Conservation (phyloP, 64 coral and sea anemone genomes). For the Anthopleura sola region DNA sequence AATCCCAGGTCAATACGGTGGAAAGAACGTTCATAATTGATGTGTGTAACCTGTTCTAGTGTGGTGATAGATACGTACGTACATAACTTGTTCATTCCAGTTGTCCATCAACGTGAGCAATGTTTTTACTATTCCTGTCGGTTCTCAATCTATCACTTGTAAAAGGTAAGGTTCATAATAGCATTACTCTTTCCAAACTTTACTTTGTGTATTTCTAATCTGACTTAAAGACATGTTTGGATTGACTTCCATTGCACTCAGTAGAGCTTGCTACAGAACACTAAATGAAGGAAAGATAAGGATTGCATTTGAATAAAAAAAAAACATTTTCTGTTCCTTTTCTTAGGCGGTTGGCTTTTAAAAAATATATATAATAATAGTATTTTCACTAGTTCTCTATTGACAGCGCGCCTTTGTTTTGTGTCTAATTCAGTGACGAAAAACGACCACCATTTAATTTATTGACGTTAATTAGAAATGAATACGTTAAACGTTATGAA, state of each 20-base stretch:
- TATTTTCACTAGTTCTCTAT: too few species aligned
- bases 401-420: too few species aligned
- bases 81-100: background rate
- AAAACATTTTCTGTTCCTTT: too few species aligned
- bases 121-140: background rate
- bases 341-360: too few species aligned
- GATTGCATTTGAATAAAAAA: too few species aligned
- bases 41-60: background rate
- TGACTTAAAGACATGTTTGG: background rate
- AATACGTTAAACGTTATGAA: too few species aligned
- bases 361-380: too few species aligned
- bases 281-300: too few species aligned
- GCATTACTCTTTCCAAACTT: background rate
- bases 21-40: background rate
- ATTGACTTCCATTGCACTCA: background rate
- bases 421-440: too few species aligned
- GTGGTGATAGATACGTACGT: background rate
- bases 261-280: too few species aligned
- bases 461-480: too few species aligned
- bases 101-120: background rate
- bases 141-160: background rate
- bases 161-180: background rate
- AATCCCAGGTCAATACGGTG: background rate
- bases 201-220: background rate
- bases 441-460: too few species aligned